Base-by-base conservation (phyloP, 2,888 invertebrate species). In the Lissonota sp. region DNA sequence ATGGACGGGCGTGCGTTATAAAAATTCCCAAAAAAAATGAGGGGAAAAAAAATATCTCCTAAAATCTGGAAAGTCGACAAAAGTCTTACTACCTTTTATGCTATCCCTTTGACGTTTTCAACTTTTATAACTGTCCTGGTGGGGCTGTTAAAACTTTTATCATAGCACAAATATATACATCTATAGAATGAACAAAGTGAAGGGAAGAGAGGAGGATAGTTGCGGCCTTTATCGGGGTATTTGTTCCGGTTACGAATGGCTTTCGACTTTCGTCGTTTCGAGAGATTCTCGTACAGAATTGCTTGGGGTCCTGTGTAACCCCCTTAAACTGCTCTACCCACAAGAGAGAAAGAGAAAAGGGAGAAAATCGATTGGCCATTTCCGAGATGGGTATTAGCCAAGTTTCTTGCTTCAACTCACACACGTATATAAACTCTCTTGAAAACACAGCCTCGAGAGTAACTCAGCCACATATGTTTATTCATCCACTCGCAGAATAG, bases 131-230 rank as follows among this genome's bases (percentile, higher is more conserved):
- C 82, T 75, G 71, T 60, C 78, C 73, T 57, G 55, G 40, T 53
- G 63, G 16, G 26, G 80, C 79, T 67, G 80, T 84, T 84, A 83
- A 84, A 85, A 85, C 75, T 84, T 84, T 82, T 82, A 82, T 82
- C 71, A 71, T 66, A 64, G 26, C 51, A 12, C 12, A n/a, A 3
- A 58, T 72, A 72, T 60, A 67, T 71, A 16, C 53, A 10, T 44
- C 14, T 58, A n/a, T 0, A 39, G 40, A 49, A 39, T 6, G n/a
- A 8, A 39, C 39, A 51, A 51, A 51, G 40, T 4, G 16, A 40
- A 40, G 40, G 8, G 7, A 39, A 70, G 14, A 60, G 44, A 64
- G 12, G 55, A n/a, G 40, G 8, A 44, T 26, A 57, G 62, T 55
- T 79, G n/a, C n/a, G 26, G 71, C 58, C 80, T 83, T 84, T 80